Conservation (phyloP, 1,140 invertebrate genomes). For the Panagrolaimus sp. region DNA sequence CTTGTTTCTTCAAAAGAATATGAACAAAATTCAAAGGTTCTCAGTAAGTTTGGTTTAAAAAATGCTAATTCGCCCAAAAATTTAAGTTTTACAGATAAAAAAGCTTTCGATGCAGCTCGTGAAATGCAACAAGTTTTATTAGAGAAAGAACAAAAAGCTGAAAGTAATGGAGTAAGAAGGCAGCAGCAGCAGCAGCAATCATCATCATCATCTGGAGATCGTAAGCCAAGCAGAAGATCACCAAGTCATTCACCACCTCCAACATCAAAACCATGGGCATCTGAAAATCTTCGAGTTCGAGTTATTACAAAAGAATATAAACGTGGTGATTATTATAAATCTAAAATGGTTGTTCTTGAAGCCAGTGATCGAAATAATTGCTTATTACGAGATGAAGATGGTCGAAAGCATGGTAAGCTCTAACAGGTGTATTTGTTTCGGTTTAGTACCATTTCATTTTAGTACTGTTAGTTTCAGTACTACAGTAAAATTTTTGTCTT, state of each 20-base stretch:
- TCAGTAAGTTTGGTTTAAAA: conserved; percentile 21
- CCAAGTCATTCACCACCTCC: neutral
- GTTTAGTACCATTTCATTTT: too few species aligned
- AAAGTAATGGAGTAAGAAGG: neutral
- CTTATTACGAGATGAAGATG: conserved; percentile 23
- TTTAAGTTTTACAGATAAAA: conserved; percentile 20
- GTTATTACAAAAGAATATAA: conserved; percentile 24
- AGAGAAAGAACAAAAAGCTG: conserved; percentile 15
- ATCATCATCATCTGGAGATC: neutral
- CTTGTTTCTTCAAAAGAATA: conserved; percentile 27
- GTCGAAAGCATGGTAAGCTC: conserved; percentile 21
- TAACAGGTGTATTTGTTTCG: too few species aligned
- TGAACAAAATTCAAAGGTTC: conserved; percentile 9
- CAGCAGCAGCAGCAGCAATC: neutral
- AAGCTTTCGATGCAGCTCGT: neutral
- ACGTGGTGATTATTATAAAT: conserved; percentile 22
- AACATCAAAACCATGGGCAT: neutral
- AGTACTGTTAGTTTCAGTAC: neutral
- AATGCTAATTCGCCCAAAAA: too few species aligned
- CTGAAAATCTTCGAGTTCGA: conserved; percentile 23
- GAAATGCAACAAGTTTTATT: conserved; percentile 14
- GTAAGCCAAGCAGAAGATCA: neutral
- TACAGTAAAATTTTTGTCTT: neutral
- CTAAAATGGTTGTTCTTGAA: conserved; percentile 28
- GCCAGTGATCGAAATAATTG: conserved; percentile 12